Evolutionary conservation across 2,888 invertebrate species (phyloP), one percentile per base, ranked within the genome.

Genomic region (Julus scandinavius): DNA sequence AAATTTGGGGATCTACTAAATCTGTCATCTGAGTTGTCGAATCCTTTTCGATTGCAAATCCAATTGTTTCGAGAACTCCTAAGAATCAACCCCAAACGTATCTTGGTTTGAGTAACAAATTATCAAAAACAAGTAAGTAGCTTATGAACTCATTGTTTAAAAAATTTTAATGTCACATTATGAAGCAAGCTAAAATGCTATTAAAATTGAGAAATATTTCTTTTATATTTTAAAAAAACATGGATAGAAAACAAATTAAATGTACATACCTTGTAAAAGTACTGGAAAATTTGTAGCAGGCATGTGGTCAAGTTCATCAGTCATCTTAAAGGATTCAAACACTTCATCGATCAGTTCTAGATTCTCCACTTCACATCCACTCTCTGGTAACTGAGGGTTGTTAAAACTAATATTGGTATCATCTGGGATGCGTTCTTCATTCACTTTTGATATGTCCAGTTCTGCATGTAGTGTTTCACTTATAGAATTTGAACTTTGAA

Each of bases 21-120:
- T 88, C 54, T 15, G 17, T n/a, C 13, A 87, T 20, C 20, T 80
- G 41, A 54, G 20, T 13, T 11, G 45, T 40, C 41, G 87, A 13
- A n/a, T 38, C 17, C 1, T n/a, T 20, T 38, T 87, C 80, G 11
- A 41, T 72, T 41, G 63, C 80, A 13, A 38, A 7, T 17, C 58
- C 40, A 49, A 85, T 50, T 17, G 20, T 41, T 40, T 20, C 87
- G 17, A 87, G 41, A 85, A 85, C 13, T 85, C 85, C 85, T 85
- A 15, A 2, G 38, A 85, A 45, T 20, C 1, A 84, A 84, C n/a
- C 72, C 29, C n/a, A 72, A 45, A 7, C 7, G 7, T 7, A 45
- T 7, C 6, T 45, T 45, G 7, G 45, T 45, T 45, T 45, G 45
- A 29, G 29, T 29, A 29, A 29, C 45, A 45, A 45, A 45, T 7